Base-by-base conservation (phyloP, 2,113 vertebrate species). In the Montifringilla adamsi region DNA sequence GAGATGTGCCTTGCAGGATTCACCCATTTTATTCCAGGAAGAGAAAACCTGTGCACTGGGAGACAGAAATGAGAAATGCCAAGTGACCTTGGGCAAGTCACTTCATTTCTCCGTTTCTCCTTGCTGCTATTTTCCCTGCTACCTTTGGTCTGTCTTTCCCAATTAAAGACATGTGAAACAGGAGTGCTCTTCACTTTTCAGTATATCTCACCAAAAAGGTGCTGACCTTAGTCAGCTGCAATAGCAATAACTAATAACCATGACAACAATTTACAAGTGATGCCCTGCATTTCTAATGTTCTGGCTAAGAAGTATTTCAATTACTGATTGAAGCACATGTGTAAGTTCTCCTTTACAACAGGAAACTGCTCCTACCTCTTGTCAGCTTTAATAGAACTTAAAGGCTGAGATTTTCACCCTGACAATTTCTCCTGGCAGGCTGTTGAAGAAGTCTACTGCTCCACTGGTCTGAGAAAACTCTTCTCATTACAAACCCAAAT, bases 71-170 rank as follows among this genome's bases (percentile, higher is more conserved):
- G 26, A 95, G 72, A 70, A 77, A 85, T 31, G 69, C 74, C 1
- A 4, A 37, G 79, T 88, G 95, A 93, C 93, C 89, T 94, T 96
- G 91, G 43, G 39, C 43, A 85, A 87, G 67, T 43, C 81, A 58
- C 80, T 79, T 80, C 82, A 60, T 52, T 87, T 24, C 72, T 84
- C 62, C 43, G 35, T 85, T 95, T 87, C 67, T 77, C 75, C 64
- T 90, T 44, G 55, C 43, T 88, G n/a, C 55, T 41, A 1, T 83
- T 88, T 73, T 33, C 49, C 37, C 30, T 50, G 33, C 30, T 90
- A 18, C 37, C 43, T 89, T 77, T 80, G 50, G 16, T 80, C 59
- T 83, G 43, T 27, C 91, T 80, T 23, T 20, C 58, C 72, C 79
- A 91, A 30, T 77, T 91, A 90, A 88, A 77, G 35, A 8, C 35